These are phyloP conservation scores for Formica exsecta DNA, from an alignment of 1,140 invertebrate species.

Conservation along the genomic window DNA sequence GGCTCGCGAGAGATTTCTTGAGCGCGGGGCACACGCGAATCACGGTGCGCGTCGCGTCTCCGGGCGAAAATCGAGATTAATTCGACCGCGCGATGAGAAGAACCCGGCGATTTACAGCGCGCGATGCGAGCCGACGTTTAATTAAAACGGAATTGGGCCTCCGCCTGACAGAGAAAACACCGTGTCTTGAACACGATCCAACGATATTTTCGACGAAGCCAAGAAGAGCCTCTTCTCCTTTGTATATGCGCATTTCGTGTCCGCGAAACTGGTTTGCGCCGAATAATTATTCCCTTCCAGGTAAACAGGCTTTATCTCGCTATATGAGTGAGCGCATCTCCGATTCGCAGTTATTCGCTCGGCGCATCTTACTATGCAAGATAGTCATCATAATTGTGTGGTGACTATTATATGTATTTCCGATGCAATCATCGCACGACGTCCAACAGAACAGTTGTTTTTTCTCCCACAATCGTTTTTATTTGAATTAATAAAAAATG, in stretches of 20 bases:
- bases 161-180: conserved; percentile 58
- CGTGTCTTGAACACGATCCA: conserved; percentile 57
- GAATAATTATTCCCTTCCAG: conserved; percentile 75
- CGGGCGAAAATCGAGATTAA: conserved; percentile 52
- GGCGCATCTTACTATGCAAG: background rate
- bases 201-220: conserved; percentile 61
- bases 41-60: conserved; percentile 8
- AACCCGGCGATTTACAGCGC: conserved; percentile 31
- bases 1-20: background rate
- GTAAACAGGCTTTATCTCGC: conserved; percentile 72
- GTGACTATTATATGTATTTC: conserved; percentile 7
- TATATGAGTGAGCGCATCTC: conserved; percentile 58
- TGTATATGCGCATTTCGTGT: conserved; percentile 35
- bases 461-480: background rate
- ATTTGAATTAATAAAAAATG: background rate
- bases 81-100: conserved; percentile 39
- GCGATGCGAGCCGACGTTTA: conserved; percentile 57
- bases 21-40: conserved; percentile 10
- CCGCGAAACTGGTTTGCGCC: conserved; percentile 71
- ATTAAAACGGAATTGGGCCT: conserved; percentile 71
- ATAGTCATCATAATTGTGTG: too few species aligned
- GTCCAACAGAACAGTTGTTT: background rate
- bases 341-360: conserved; percentile 3
- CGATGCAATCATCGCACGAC: background rate
- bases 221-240: conserved; percentile 8